Conservation (phyloP, 2,888 invertebrate species). For the Torymus aiolomorphi region DNA sequence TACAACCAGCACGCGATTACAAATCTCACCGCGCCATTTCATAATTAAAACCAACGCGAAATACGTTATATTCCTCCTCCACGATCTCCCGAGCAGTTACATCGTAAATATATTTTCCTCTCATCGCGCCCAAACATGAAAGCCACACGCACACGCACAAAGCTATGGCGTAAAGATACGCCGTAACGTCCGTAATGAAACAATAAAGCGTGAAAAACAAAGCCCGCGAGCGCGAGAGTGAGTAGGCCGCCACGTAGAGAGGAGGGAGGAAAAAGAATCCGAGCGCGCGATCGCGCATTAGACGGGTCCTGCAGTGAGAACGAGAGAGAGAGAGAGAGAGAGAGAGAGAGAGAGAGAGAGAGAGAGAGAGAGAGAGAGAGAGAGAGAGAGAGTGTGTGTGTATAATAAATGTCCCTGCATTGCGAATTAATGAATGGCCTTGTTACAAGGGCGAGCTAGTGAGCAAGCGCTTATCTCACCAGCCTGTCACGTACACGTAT, state of each 20-base stretch:
- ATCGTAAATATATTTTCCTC: too few relatives aligned
- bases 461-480: slow-evolving; percentile 33
- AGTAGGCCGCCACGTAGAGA: too few relatives aligned
- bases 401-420: slow-evolving; percentile 60
- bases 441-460: slow-evolving; percentile 54
- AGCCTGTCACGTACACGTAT: slow-evolving; percentile 11
- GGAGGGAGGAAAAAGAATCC: too few relatives aligned
- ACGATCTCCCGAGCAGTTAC: too few relatives aligned
- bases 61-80: neutral
- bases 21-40: slow-evolving; percentile 9
- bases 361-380: neutral
- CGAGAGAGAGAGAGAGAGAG: neutral
- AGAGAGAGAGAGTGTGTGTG: slow-evolving; percentile 26
- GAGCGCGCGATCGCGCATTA: neutral
- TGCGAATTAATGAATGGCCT: slow-evolving; percentile 65
- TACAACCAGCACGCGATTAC: too few relatives aligned
- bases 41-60: slow-evolving; percentile 25
- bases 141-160: too few relatives aligned
- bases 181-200: too few relatives aligned
- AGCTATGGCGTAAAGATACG: too few relatives aligned
- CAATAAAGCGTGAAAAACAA: too few relatives aligned
- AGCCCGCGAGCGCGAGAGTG: too few relatives aligned
- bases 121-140: too few relatives aligned
- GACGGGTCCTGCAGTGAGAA: too few relatives aligned
- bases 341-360: neutral